phyloP scores from a whole-genome alignment of 2,113 vertebrate genomes.

The Oenanthe melanoleuca region DNA sequence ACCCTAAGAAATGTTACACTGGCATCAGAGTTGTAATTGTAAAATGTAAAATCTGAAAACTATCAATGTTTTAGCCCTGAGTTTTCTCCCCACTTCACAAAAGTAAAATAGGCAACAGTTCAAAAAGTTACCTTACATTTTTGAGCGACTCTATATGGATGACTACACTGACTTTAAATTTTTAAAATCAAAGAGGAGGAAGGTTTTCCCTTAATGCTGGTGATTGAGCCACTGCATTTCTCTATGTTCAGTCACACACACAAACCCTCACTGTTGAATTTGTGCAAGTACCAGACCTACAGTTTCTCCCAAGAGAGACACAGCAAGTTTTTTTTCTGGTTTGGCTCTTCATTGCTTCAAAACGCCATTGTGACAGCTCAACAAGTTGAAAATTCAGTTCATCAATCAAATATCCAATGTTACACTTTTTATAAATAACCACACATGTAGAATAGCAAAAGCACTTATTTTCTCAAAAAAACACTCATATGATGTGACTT shows the following conservation, averaged over 20 bases:
- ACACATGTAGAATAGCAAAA: not conserved
- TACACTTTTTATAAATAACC: not conserved
- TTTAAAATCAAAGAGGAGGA: not conserved
- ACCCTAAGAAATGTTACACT: not conserved
- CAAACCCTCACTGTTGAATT: not conserved
- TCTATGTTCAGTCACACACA: not conserved
- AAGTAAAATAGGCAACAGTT: not conserved
- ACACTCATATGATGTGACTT: not conserved
- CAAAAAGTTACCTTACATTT: not conserved
- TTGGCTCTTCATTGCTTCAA: not conserved
- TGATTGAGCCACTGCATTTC: not conserved
- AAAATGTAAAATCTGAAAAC: not conserved
- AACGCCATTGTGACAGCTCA: not conserved
- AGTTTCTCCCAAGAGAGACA: not conserved
- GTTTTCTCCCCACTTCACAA: not conserved
- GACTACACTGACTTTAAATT: not conserved
- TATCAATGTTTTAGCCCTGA: not conserved
- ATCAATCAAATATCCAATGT: not conserved
- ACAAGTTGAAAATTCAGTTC: not conserved
- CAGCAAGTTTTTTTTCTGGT: not conserved
- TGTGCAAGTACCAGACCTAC: not conserved
- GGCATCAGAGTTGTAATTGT: not conserved
- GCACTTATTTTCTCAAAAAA: not conserved
- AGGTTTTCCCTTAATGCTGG: not conserved
- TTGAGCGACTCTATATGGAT: not conserved